A percentile compares a stretch with the other conserved stretches of the same genome.
phyloP scores from a whole-genome alignment of 2,888 invertebrate genomes.

The Chymomyza fuscimana region DNA sequence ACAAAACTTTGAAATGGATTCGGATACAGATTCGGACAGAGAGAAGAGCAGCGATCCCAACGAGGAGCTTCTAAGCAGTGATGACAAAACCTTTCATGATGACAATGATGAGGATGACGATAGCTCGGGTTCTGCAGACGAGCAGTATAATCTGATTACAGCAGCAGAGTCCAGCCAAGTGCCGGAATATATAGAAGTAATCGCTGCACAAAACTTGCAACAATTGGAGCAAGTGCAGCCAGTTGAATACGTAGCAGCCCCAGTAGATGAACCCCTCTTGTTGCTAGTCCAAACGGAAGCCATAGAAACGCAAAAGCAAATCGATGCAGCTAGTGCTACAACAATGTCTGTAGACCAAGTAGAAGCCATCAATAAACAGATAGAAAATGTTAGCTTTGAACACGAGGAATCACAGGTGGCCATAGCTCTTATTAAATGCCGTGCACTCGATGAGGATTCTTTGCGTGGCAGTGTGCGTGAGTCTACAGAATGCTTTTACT shows the following conservation, averaged over 20 bases:
- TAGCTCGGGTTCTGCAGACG: not conserved
- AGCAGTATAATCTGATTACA: not conserved
- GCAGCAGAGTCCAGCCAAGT: not conserved
- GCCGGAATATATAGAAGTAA: not conserved
- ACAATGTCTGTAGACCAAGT: not conserved
- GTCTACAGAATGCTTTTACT: constrained; percentile 71
- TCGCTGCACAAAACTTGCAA: not conserved
- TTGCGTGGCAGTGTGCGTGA: constrained; percentile 60
- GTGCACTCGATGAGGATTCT: constrained; percentile 17
- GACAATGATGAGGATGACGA: constrained; percentile 40
- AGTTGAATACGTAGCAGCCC: constrained; percentile 22
- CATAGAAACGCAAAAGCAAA: constrained; percentile 44
- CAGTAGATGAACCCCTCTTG: constrained; percentile 22
- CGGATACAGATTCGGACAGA: constrained; percentile 53
- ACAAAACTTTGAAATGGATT: constrained; percentile 33
- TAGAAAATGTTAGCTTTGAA: constrained; percentile 7
- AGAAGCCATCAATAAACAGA: constrained; percentile 10
- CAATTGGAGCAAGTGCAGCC: constrained; percentile 21
- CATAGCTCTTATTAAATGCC: constrained; percentile 16
- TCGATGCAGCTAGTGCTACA: constrained; percentile 33
- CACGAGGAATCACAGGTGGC: not conserved
- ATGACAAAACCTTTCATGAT: constrained; percentile 59
- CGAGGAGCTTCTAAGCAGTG: constrained; percentile 61
- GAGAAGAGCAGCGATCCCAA: constrained; percentile 67
- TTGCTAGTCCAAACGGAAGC: constrained; percentile 51